Evolutionary conservation across 2,113 vertebrate species (phyloP).

Genomic region (Damaliscus lunatus): DNA sequence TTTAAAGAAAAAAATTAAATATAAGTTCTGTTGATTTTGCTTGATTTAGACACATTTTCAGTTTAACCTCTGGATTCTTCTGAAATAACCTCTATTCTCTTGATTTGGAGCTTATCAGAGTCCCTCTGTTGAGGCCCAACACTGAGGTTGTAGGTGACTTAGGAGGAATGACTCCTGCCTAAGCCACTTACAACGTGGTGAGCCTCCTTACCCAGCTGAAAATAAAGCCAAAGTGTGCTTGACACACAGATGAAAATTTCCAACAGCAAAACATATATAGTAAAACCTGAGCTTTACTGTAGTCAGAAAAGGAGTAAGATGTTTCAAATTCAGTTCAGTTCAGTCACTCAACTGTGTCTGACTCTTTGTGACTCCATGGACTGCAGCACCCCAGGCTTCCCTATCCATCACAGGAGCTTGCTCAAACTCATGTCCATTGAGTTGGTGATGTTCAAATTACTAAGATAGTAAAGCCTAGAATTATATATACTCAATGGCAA

Average conservation of each 20-base stretch:
- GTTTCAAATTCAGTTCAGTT: not conserved
- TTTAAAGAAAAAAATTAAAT: not conserved
- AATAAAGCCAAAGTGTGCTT: not conserved
- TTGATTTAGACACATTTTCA: not conserved
- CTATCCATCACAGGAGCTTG: not conserved
- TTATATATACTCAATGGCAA: not conserved
- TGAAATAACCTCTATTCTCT: not conserved
- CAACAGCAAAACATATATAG: not conserved
- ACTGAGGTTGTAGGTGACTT: not conserved
- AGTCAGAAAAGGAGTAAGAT: not conserved
- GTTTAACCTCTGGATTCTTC: not conserved
- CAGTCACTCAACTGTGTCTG: fast-evolving
- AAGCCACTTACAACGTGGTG: too few relatives aligned
- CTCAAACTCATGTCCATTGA: not conserved
- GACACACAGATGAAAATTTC: not conserved
- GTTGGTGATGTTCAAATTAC: not conserved
- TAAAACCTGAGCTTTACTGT: not conserved
- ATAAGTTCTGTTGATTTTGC: not conserved
- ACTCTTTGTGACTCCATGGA: not conserved
- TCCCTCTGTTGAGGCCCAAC: not conserved
- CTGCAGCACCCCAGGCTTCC: not conserved
- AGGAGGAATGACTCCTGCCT: not conserved
- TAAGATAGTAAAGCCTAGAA: not conserved
- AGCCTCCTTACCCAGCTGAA: not conserved
- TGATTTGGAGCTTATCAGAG: not conserved